Base-by-base conservation (phyloP, 1,140 invertebrate species). In the Lasioglossum albipes region DNA sequence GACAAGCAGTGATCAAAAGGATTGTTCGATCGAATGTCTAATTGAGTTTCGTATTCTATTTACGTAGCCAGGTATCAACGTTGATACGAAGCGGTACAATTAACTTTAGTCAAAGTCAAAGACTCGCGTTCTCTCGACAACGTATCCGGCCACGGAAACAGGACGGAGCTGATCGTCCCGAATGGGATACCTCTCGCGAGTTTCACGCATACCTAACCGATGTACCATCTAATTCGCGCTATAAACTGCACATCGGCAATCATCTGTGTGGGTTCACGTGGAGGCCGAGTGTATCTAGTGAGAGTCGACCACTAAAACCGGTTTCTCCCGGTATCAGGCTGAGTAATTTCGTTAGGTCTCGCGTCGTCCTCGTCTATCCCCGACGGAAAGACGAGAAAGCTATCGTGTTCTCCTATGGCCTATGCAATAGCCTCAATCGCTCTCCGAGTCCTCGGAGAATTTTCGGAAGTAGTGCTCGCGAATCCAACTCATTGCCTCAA, bases 271-370 rank as follows among this genome's bases (percentile, higher is more conserved):
- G 36, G 57, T 75, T 61, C 72, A 67, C 72, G 72, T 69, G 82
- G 62, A 52, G 72, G 73, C 64, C 54, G 45, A 75, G 75, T 27
- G 41, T 36, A 42, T 74, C 77, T 79, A 84, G 83, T 57, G 83
- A 85, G 75, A 82, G 79, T 84, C 73, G 71, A 62, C 83, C 59
- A 73, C 62, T 61, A 67, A 68, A 85, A 85, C 84, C 84, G 84
- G 84, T 85, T 85, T 85, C 84, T 82, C 74, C 75, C n/a, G 84
- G 69, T 84, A 76, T 84, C 78, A 69, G 73, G 71, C 79, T 74
- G 67, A 85, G 83, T 82, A 85, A 85, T 85, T 85, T 69, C 75
- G 66, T 80, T 75, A 75, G 52, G 62, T 64, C 72, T 70, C 57
- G 52, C 31, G 6, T 12, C 49, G 18, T 77, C 79, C 66, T 81